A percentile compares a stretch with the other conserved stretches of the same genome.
Conservation (phyloP, 2,888 invertebrate genomes). For the Pelosia muscerda region DNA sequence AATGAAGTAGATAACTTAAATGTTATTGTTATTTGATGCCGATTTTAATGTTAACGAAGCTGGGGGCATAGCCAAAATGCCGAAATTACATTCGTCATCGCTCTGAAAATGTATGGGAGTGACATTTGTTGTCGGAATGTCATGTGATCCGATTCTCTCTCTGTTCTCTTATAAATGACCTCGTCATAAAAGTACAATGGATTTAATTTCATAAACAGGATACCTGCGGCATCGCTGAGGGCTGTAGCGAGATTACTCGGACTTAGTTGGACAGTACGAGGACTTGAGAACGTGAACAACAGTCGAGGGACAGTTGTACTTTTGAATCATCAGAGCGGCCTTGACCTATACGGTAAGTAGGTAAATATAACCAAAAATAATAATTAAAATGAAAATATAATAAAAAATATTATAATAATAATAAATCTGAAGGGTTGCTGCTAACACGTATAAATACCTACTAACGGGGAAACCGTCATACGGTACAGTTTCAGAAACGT, state of each 20-base stretch:
- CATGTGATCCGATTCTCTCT: no score
- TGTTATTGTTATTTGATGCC: no score
- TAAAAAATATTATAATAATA: not conserved
- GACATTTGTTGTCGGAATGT: no score
- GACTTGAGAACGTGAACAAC: slow-evolving; percentile 91
- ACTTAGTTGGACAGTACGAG: slow-evolving; percentile 90
- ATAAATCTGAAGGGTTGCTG: no score
- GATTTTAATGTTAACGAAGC: not conserved
- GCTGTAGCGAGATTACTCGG: slow-evolving; percentile 88
- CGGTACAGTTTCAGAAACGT: no score
- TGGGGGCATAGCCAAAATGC: no score
- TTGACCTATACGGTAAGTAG: slow-evolving; percentile 93
- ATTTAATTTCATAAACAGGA: slow-evolving; percentile 73
- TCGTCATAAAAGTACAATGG: not conserved
- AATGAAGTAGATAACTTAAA: no score
- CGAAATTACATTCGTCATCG: no score
- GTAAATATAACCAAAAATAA: not conserved
- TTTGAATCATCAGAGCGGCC: slow-evolving; percentile 95
- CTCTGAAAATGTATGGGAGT: no score
- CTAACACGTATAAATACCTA: no score
- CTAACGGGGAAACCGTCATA: no score
- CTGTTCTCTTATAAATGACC: no score
- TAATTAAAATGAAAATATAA: not conserved
- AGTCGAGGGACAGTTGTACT: slow-evolving; percentile 93
- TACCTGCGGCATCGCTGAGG: slow-evolving; percentile 89